Percentiles rank a stretch among this genome's conserved stretches.
Conservation (phyloP, 2,888 invertebrate genomes). For the Chloroclystis v-ata region DNA sequence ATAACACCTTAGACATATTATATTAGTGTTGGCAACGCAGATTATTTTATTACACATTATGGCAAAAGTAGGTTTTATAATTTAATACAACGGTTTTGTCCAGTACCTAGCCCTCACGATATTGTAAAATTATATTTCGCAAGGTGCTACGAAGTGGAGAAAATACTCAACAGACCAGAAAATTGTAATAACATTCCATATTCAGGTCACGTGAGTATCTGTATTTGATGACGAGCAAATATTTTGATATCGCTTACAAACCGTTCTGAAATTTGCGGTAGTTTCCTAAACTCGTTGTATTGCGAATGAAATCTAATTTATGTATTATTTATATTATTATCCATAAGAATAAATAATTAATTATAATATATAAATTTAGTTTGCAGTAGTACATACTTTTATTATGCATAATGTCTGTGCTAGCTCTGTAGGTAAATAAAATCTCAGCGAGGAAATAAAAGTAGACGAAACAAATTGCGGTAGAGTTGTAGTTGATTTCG, state of each 20-base stretch:
- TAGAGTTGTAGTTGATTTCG: slow-evolving; percentile 11
- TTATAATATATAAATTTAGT: too few relatives aligned
- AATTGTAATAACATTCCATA: slow-evolving; percentile 15
- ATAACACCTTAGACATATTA: too few relatives aligned
- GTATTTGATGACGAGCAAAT: slow-evolving; percentile 14
- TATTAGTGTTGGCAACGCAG: too few relatives aligned
- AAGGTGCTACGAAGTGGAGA: slow-evolving; percentile 15
- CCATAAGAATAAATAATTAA: too few relatives aligned
- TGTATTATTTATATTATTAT: too few relatives aligned
- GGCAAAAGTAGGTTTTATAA: too few relatives aligned
- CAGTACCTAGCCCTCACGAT: slow-evolving; percentile 1
- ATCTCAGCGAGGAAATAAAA: slow-evolving; percentile 17
- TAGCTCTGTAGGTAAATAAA: background rate
- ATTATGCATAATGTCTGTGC: too few relatives aligned
- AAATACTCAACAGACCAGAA: slow-evolving; percentile 14
- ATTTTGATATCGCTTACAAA: slow-evolving; percentile 10
- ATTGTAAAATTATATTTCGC: slow-evolving; percentile 12
- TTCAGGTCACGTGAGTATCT: slow-evolving; percentile 19
- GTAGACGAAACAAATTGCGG: slow-evolving; percentile 21
- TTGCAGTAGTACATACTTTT: too few relatives aligned
- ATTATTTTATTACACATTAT: too few relatives aligned
- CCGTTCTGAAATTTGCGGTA: background rate
- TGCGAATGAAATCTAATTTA: too few relatives aligned
- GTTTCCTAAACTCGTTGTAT: background rate
- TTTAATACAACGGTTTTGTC: background rate